Evolutionary conservation across 2,888 invertebrate species (phyloP), one percentile per base, ranked within the genome.

Genomic region (Choristoneura rosaceana): DNA sequence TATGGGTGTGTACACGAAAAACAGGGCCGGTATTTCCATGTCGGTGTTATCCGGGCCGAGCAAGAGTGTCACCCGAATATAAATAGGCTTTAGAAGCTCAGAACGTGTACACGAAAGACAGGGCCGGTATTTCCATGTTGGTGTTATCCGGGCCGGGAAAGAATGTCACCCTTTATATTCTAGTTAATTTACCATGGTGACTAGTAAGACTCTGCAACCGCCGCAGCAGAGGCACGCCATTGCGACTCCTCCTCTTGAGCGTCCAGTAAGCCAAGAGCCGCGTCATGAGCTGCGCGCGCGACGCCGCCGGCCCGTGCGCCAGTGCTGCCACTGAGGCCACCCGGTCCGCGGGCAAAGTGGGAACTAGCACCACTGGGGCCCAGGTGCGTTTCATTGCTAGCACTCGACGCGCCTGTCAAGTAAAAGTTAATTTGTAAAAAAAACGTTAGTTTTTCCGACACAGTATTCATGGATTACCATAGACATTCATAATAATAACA

Each of bases 181-280:
- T n/a, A n/a, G n/a, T n/a, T n/a, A n/a, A n/a, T n/a, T 60, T 86
- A 92, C 82, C 92, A 83, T 79, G 86, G 67, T 85, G 82, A 14
- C 79, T 95, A 78, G 90, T 91, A 5, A 81, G 74, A 55, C 82
- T 83, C 76, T 84, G 84, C 76, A 84, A 74, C 7, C 99, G 93
- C 59, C 99, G 91, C 74, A 99, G 90, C 74, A 99, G 94, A 0
- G 99, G 99, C 9, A 99, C 99, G 0, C 99, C 99, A 84, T 99
- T 99, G 65, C 99, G 94, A 76, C 97, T 97, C 85, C 99, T 98
- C 1, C 99, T 93, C 89, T 99, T 99, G 59, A 99, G 92, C 4
- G 98, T 99, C 99, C 99, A 99, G 86, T 99, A 99, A 0, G 98
- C 98, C 70, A 99, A 96, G 14, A 99, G 94, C 3, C 98, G 95